These are phyloP conservation scores for Megalonaias nervosa DNA, from an alignment of 1,140 invertebrate species.

Conservation along the genomic window DNA sequence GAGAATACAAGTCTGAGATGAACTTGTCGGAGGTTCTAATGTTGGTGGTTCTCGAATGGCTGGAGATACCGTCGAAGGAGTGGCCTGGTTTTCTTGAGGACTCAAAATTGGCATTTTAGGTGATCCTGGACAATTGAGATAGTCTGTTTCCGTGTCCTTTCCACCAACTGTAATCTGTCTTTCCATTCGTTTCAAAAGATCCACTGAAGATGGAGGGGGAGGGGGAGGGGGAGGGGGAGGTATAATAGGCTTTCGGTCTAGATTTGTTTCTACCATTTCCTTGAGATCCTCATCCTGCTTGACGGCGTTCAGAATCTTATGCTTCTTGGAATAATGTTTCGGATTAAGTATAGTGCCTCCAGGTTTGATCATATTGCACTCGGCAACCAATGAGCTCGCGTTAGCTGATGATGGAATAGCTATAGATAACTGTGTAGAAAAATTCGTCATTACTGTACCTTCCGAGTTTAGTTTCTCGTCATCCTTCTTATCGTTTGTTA, in stretches of 20 bases:
- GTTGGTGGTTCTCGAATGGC: constrained; percentile 31
- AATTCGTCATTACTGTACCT: background rate
- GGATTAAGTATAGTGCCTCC: constrained; percentile 1
- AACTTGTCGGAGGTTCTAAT: constrained; percentile 25
- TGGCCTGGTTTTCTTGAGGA: constrained; percentile 38
- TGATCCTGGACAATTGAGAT: constrained; percentile 22
- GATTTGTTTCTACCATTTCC: constrained; percentile 18
- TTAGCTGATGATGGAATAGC: constrained; percentile 1
- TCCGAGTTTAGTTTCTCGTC: background rate
- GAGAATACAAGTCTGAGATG: background rate
- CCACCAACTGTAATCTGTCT: constrained; percentile 14
- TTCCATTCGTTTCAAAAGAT: constrained; percentile 27
- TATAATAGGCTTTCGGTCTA: too few species aligned
- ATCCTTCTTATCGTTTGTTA: background rate
- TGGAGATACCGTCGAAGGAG: constrained; percentile 20
- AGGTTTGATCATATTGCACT: background rate
- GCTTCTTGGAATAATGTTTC: constrained; percentile 33
- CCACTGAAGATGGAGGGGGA: background rate
- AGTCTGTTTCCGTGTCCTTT: constrained; percentile 5
- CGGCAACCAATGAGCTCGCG: background rate
- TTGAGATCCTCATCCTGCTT: constrained; percentile 39
- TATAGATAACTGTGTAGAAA: background rate
- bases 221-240: too few species aligned
- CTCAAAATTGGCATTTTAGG: constrained; percentile 47
- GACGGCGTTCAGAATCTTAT: constrained; percentile 42